Conservation (phyloP, 1,140 invertebrate genomes). For the Meloidogyne exigua region DNA sequence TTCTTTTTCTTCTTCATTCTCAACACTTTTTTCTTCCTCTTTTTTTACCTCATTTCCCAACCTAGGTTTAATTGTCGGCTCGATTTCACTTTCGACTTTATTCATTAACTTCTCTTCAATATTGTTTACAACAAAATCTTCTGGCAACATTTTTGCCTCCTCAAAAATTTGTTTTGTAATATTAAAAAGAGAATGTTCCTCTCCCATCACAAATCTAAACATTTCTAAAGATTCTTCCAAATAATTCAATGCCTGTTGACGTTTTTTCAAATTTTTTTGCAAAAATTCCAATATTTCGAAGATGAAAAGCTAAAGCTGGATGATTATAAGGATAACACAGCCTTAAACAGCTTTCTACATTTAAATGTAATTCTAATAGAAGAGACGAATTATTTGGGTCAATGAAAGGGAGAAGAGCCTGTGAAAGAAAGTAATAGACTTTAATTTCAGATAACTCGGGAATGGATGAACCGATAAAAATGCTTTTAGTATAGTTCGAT, state of each 20-base stretch:
- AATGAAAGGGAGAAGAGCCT: constrained; percentile 40
- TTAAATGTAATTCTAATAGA: constrained; percentile 39
- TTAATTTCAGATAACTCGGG: neutral
- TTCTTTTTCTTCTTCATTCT: neutral
- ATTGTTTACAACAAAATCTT: neutral
- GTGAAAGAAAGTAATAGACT: neutral
- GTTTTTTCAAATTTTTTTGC: constrained; percentile 8
- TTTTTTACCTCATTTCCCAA: constrained; percentile 19
- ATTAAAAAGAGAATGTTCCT: constrained; percentile 11
- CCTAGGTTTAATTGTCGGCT: neutral
- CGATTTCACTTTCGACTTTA: neutral
- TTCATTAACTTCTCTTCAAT: neutral
- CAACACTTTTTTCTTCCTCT: neutral
- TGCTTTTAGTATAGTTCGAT: too few species aligned
- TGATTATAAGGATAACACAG: constrained; percentile 54
- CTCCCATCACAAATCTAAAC: constrained; percentile 27
- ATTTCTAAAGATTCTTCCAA: constrained; percentile 10
- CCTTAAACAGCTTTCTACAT: constrained; percentile 49
- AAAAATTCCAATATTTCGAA: constrained; percentile 52
- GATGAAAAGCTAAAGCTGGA: constrained; percentile 55
- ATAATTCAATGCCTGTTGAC: constrained; percentile 1
- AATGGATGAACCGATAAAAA: too few species aligned
- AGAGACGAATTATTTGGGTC: constrained; percentile 34
- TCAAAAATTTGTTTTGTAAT: constrained; percentile 16
- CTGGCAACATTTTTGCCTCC: neutral